These are phyloP conservation scores for Setophaga kirtlandii DNA, from an alignment of 2,113 vertebrate species.

Conservation along the genomic window DNA sequence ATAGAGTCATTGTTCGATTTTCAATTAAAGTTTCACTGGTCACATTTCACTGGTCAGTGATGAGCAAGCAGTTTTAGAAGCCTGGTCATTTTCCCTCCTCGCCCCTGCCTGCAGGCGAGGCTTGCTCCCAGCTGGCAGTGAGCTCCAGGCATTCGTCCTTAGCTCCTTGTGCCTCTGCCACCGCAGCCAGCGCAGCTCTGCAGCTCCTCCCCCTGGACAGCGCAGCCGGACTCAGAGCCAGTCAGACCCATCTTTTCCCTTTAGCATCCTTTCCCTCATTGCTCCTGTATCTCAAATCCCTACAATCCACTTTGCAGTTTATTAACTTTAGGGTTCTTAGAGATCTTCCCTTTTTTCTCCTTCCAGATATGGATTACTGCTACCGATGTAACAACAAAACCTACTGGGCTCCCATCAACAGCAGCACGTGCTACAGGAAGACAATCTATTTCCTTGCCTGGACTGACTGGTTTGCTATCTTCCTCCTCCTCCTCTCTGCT, in stretches of 20 bases:
- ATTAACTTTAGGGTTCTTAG: not conserved
- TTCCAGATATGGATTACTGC: constrained; percentile 86
- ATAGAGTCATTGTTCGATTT: not conserved
- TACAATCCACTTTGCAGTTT: not conserved
- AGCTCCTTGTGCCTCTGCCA: not conserved
- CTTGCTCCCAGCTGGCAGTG: not conserved
- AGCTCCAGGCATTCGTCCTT: not conserved
- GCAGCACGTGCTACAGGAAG: constrained; percentile 77
- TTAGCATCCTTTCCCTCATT: not conserved
- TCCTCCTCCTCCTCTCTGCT: constrained; percentile 76
- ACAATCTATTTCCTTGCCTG: constrained; percentile 78
- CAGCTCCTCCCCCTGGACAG: constrained; percentile 12
- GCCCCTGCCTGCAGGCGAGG: not conserved
- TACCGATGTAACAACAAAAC: constrained; percentile 75
- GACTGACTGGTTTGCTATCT: constrained; percentile 81
- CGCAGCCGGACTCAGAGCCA: not conserved
- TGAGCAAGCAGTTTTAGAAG: not conserved
- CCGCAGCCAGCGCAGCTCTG: not conserved
- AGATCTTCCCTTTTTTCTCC: not conserved
- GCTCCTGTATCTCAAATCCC: not conserved
- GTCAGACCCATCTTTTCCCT: not conserved
- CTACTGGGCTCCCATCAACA: constrained; percentile 83
- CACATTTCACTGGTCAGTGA: rapidly evolving
- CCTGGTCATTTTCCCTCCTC: not conserved
- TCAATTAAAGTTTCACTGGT: not conserved